Evolutionary conservation across 1,140 invertebrate species (phyloP).

Genomic region (Aphaenogaster rudis): DNA sequence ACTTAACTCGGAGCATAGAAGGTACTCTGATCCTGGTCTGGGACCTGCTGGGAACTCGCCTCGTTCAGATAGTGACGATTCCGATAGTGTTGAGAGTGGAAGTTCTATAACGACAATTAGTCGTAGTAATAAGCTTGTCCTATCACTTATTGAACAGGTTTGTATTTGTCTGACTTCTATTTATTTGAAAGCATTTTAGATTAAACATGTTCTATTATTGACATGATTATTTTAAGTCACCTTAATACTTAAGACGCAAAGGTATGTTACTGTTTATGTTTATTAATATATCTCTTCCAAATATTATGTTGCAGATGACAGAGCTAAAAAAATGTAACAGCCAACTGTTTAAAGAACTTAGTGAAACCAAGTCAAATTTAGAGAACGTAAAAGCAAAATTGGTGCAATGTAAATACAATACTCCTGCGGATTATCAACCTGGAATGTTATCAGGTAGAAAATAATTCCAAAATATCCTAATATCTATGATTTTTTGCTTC

Average conservation of each 20-base stretch:
- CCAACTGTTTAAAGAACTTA: constrained; percentile 87
- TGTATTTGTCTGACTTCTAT: constrained; percentile 3
- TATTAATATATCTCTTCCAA: background rate
- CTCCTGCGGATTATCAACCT: constrained; percentile 89
- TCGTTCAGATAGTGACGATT: constrained; percentile 83
- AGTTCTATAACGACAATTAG: constrained; percentile 85
- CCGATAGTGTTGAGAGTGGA: constrained; percentile 80
- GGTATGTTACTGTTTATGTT: background rate
- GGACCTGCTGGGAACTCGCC: constrained; percentile 84
- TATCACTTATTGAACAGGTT: constrained; percentile 87
- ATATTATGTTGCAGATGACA: constrained; percentile 80
- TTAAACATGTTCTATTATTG: constrained; percentile 2
- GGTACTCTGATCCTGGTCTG: constrained; percentile 88
- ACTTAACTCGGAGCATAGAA: constrained; percentile 83
- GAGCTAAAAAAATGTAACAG: constrained; percentile 87
- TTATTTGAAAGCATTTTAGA: background rate
- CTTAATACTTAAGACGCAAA: background rate
- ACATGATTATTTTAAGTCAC: background rate
- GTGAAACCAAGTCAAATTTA: constrained; percentile 87
- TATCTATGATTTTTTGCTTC: background rate
- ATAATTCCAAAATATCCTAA: constrained; percentile 25
- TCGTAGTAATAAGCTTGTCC: constrained; percentile 85
- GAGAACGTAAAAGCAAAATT: constrained; percentile 86
- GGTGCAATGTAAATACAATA: constrained; percentile 81
- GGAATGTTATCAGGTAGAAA: constrained; percentile 89